phyloP scores from a whole-genome alignment of 2,113 vertebrate genomes.

The Orycteropus afer region DNA sequence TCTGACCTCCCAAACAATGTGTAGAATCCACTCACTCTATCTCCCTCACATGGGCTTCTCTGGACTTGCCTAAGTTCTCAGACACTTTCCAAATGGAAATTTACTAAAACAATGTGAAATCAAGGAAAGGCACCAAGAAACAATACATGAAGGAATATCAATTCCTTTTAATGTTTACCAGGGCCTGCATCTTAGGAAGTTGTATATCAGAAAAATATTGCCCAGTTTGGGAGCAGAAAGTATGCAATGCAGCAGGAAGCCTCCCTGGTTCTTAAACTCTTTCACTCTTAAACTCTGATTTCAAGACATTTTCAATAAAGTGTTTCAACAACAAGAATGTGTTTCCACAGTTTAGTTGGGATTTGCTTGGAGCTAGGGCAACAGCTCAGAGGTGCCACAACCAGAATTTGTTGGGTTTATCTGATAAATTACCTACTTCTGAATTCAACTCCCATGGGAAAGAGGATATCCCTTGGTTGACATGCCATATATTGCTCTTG shows the following conservation, averaged over 20 bases:
- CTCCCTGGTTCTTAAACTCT: not conserved
- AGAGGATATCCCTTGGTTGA: not conserved
- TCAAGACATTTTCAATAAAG: not conserved
- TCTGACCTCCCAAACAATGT: not conserved
- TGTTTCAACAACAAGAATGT: not conserved
- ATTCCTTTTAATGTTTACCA: constrained; percentile 53
- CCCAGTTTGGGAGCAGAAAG: not conserved
- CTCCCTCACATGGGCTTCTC: not conserved
- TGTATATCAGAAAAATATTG: not conserved
- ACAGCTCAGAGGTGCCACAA: not conserved
- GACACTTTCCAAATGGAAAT: not conserved
- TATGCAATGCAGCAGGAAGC: not conserved
- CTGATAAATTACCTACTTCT: not conserved
- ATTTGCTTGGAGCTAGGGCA: not conserved
- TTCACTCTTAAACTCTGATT: not conserved
- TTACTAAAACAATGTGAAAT: constrained; percentile 22
- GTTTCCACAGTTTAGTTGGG: not conserved
- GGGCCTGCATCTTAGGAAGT: constrained; percentile 20
- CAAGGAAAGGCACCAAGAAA: constrained; percentile 58
- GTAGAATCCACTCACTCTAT: not conserved
- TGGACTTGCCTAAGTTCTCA: not conserved
- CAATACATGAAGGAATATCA: constrained; percentile 38
- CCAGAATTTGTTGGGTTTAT: not conserved
- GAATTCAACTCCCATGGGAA: not conserved
- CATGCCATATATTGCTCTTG: too few relatives aligned